Evolutionary conservation across 1,140 invertebrate species (phyloP).

Genomic region (Aricia agestis): DNA sequence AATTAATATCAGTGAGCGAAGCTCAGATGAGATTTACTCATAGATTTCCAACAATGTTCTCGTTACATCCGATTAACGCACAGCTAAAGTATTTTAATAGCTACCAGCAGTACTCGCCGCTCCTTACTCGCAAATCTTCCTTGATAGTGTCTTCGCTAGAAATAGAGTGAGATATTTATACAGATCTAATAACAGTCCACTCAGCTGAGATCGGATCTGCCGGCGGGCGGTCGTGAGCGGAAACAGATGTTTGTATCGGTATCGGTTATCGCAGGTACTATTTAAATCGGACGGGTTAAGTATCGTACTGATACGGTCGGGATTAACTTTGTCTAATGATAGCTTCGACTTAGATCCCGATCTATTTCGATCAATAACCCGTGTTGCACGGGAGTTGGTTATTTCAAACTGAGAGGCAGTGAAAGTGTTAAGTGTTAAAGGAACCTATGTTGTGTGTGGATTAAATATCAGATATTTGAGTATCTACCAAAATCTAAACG

Average conservation of each 20-base stretch:
- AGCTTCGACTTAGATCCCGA: not conserved
- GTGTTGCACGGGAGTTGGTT: not conserved
- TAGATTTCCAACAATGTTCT: no score
- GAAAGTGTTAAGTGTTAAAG: not conserved
- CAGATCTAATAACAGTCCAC: not conserved
- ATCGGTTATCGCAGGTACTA: not conserved
- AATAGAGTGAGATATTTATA: slow-evolving; percentile 1
- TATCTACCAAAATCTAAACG: no score
- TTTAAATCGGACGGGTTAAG: slow-evolving; percentile 1
- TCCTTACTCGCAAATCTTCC: no score
- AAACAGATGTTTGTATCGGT: slow-evolving; percentile 7
- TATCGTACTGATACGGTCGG: not conserved
- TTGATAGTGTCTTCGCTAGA: not conserved
- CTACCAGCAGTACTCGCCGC: no score
- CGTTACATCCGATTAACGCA: no score
- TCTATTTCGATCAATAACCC: not conserved
- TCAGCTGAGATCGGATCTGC: not conserved
- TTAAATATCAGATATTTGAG: no score
- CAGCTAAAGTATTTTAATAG: no score
- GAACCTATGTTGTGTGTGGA: not conserved
- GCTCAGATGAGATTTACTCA: no score
- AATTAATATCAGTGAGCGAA: no score
- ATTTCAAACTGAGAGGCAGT: not conserved
- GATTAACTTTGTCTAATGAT: slow-evolving; percentile 3
- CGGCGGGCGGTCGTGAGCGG: not conserved